Evolutionary conservation across 1,140 invertebrate genomes (phyloP), one percentile per base, ranked within the genome.

Genomic region (Gryllus bimaculatus): DNA sequence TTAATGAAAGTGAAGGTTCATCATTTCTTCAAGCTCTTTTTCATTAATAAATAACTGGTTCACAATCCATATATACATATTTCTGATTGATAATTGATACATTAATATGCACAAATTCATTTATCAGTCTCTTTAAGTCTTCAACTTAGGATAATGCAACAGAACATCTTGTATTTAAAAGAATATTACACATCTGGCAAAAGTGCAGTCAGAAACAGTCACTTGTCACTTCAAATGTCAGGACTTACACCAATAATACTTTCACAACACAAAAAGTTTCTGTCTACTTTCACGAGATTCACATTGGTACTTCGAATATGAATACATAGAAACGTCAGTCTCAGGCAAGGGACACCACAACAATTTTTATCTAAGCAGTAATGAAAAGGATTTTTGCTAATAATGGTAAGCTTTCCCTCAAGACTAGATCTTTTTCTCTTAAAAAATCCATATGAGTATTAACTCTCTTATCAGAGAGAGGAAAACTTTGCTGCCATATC

Each of bases 361-460:
- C 8, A 48, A 49, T 47, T 8, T 48, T 26, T 21, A 47, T 20
- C 20, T 48, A 49, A 20, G 48, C 48, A 54, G 76, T 54, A 77
- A 48, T 49, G 47, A n/a, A 20, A 48, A 76, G 75, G 39, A 76
- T 39, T 48, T 76, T 76, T 48, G 18, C 10, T 13, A 13, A n/a
- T 76, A 47, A 48, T 47, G 75, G 75, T 76, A 77, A 77, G 76
- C 48, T 20, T 77, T 54, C 48, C 76, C 48, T 75, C 48, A 48
- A 77, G 76, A 77, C 76, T 77, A 77, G 76, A 77, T 77, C 47
- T 77, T 77, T 26, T 77, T 48, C 48, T 77, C n/a, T 49, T 77
- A 77, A 48, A 77, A 77, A 77, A 77, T 48, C 48, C 76, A 54
- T 76, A 26, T 77, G 76, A 77, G 76, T 77, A 77, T 77, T 77